phyloP scores from a whole-genome alignment of 2,797 vertebrate genomes.

The Triplophysa bombifrons region DNA sequence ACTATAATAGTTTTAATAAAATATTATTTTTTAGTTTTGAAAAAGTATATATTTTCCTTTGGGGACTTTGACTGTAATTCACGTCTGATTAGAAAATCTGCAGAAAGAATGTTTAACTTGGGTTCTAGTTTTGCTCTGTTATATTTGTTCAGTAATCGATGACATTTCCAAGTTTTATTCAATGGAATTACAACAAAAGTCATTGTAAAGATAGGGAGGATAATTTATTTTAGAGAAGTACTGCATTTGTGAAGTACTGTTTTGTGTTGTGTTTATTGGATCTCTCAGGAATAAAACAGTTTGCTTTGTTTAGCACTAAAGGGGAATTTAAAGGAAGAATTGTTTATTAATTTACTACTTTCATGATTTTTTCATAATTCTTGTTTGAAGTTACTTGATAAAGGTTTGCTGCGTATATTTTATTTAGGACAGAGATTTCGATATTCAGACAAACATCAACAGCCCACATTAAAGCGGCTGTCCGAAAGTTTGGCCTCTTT shows the following conservation, averaged over 20 bases:
- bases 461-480: no score
- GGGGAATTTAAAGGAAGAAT: background rate
- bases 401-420: background rate
- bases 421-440: background rate
- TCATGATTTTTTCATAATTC: background rate
- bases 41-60: background rate
- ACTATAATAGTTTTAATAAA: background rate
- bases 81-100: background rate
- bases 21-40: background rate
- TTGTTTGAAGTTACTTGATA: background rate
- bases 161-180: background rate
- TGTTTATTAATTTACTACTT: background rate
- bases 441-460: background rate
- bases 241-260: background rate
- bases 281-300: no score
- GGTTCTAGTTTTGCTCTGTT: background rate
- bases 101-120: constrained; percentile 8
- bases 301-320: background rate
- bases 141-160: constrained; percentile 8
- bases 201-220: background rate
- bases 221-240: background rate
- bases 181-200: background rate
- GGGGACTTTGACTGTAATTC: background rate
- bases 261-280: background rate
- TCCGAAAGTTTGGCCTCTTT: no score